Percentiles rank a stretch among this genome's conserved stretches.
phyloP scores from a whole-genome alignment of 2,888 invertebrate genomes.

The Ephialtes manifestator region DNA sequence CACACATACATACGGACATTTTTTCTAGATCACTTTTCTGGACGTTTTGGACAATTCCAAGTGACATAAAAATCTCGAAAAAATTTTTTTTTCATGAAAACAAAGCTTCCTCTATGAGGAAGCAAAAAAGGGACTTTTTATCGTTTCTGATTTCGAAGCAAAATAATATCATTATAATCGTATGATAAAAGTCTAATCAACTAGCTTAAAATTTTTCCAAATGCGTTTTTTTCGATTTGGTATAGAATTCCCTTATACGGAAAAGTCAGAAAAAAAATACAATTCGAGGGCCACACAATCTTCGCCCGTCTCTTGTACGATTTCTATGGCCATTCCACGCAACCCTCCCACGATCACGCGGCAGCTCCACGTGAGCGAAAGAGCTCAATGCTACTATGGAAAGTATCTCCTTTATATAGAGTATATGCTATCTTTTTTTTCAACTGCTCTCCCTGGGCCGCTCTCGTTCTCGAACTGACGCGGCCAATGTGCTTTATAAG shows the following conservation, averaged over 20 bases:
- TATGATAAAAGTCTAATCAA: too few species aligned
- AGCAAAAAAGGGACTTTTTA: not conserved
- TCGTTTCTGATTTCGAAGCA: not conserved
- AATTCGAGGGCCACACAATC: not conserved
- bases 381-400: conserved; percentile 75
- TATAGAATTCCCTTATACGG: not conserved
- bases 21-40: too few species aligned
- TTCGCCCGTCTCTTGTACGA: conserved; percentile 8
- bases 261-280: not conserved
- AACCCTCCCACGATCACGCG: conserved; percentile 83
- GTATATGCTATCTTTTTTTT: conserved; percentile 34
- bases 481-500: conserved; percentile 30
- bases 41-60: too few species aligned
- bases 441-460: conserved; percentile 30
- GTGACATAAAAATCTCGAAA: too few species aligned
- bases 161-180: too few species aligned
- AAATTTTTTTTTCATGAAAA: too few species aligned
- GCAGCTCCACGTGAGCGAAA: conserved; percentile 79
- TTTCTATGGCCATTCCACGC: conserved; percentile 48
- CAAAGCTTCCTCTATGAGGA: too few species aligned
- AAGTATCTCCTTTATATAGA: conserved; percentile 73
- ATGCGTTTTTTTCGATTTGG: too few species aligned
- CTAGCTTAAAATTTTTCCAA: too few species aligned
- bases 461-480: conserved; percentile 38
- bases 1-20: too few species aligned